Percentiles rank a stretch among this genome's conserved stretches.
These are phyloP conservation scores for Hippocampus guttulatus DNA, from an alignment of 2,113 vertebrate species.

Conservation along the genomic window DNA sequence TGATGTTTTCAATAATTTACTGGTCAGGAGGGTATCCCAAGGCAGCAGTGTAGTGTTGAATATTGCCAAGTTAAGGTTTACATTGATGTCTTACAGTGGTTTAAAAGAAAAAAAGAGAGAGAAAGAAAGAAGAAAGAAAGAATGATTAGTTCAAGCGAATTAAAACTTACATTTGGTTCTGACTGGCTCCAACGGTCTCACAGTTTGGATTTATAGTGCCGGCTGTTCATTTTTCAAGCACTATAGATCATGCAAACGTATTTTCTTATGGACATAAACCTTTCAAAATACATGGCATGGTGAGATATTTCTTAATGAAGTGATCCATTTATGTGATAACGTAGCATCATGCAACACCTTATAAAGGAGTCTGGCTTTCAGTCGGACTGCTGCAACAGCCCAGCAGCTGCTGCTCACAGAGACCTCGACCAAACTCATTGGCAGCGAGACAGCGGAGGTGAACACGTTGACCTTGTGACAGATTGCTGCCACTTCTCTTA, in stretches of 20 bases:
- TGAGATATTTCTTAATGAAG: background rate
- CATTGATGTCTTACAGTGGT: too few species aligned
- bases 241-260: background rate
- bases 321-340: background rate
- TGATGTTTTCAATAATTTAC: constrained; percentile 3
- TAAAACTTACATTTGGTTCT: background rate
- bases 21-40: constrained; percentile 25
- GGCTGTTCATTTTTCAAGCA: background rate
- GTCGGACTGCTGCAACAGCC: constrained; percentile 43
- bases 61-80: too few species aligned
- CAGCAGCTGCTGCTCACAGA: constrained; percentile 61
- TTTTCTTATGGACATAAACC: background rate
- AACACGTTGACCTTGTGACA: constrained; percentile 54
- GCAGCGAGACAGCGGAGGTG: constrained; percentile 55
- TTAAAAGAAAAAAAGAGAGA: too few species aligned
- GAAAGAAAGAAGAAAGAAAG: background rate
- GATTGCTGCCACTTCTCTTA: background rate
- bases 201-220: background rate
- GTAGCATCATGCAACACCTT: background rate
- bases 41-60: constrained; percentile 8
- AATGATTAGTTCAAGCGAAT: background rate
- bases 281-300: background rate
- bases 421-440: constrained; percentile 55
- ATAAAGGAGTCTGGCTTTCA: constrained; percentile 24
- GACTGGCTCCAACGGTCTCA: background rate